Percentiles rank a stretch among this genome's conserved stretches.
phyloP scores from a whole-genome alignment of 1,140 invertebrate genomes.

The Drosophila novamexicana region DNA sequence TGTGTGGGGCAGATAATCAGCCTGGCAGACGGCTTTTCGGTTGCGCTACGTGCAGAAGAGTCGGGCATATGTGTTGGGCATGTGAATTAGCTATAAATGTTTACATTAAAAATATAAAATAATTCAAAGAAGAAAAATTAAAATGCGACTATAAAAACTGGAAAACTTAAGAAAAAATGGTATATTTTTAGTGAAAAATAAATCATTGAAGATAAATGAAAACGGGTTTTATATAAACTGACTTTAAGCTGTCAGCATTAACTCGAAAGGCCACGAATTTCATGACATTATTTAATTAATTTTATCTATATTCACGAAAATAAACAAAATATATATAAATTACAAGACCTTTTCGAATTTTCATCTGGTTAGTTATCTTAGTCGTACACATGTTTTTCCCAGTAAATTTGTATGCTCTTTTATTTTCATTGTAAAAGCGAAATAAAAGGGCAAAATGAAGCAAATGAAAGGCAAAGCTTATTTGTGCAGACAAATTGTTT shows the following conservation, averaged over 20 bases:
- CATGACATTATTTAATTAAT: no score
- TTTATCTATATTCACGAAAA: no score
- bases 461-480: constrained; percentile 30
- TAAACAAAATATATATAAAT: no score
- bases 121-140: neutral
- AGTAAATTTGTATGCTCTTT: constrained; percentile 2
- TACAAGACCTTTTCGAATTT: neutral
- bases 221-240: no score
- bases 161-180: no score
- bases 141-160: neutral
- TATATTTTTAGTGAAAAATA: no score
- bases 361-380: neutral
- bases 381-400: neutral
- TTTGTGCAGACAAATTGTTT: constrained; percentile 58
- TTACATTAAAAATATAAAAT: neutral
- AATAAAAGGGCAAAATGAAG: constrained; percentile 3
- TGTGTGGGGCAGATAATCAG: constrained; percentile 60
- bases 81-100: neutral
- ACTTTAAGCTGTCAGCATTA: no score
- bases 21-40: constrained; percentile 41
- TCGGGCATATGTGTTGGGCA: neutral
- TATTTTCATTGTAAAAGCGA: neutral
- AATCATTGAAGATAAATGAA: no score
- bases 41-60: constrained; percentile 40
- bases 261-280: no score